Evolutionary conservation across 1,140 invertebrate species (phyloP).

Genomic region (Heliothis virescens): DNA sequence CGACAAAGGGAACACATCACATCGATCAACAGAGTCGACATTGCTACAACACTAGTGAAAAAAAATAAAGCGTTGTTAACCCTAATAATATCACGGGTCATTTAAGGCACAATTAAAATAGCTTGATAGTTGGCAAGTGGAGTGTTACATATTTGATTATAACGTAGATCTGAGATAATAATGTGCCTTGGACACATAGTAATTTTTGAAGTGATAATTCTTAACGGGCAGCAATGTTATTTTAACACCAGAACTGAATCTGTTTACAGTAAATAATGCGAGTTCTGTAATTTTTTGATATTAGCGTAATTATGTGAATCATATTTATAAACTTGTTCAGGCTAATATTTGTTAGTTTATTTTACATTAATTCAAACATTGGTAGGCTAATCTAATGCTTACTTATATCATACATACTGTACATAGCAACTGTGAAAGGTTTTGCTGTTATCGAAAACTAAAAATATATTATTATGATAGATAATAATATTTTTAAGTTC

Average conservation of each 20-base stretch:
- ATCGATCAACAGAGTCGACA: conserved; percentile 59
- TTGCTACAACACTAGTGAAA: conserved; percentile 41
- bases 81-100: conserved; percentile 46
- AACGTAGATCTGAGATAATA: conserved; percentile 22
- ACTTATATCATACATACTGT: background rate
- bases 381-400: background rate
- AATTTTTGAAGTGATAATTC: conserved; percentile 24
- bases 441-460: background rate
- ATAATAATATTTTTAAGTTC: no score
- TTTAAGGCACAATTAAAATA: conserved; percentile 52
- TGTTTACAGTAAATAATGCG: conserved; percentile 1
- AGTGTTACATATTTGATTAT: conserved; percentile 39
- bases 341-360: background rate
- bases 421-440: conserved; percentile 20
- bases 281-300: background rate
- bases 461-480: background rate
- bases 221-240: conserved; percentile 12
- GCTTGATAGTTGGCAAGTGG: conserved; percentile 37
- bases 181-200: conserved; percentile 24
- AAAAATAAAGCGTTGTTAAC: conserved; percentile 46
- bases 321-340: conserved; percentile 8
- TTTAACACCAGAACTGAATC: background rate
- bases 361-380: no score
- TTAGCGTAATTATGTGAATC: conserved; percentile 25
- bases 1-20: conserved; percentile 58